Percentiles rank a stretch among this genome's conserved stretches.
These are phyloP conservation scores for Etheostoma spectabile DNA, from an alignment of 2,113 vertebrate genomes.

Conservation along the genomic window DNA sequence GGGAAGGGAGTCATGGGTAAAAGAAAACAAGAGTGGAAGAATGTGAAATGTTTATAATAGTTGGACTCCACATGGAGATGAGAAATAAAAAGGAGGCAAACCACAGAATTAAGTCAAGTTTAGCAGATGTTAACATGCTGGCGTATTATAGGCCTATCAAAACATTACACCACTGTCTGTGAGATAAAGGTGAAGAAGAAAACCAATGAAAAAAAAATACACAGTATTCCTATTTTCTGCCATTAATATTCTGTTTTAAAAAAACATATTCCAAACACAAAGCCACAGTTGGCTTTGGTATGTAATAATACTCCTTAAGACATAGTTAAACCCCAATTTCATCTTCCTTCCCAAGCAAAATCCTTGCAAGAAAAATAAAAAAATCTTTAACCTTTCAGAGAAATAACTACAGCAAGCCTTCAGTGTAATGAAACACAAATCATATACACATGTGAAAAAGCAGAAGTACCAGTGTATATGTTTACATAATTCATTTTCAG, in stretches of 20 bases:
- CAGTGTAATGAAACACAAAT: not conserved
- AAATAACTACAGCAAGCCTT: not conserved
- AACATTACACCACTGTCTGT: constrained; percentile 28
- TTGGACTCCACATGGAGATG: constrained; percentile 49
- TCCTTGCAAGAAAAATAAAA: not conserved
- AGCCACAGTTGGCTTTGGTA: not conserved
- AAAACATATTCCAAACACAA: not conserved
- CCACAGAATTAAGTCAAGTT: constrained; percentile 26
- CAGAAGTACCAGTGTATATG: not conserved
- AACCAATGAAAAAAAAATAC: not conserved
- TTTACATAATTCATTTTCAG: constrained; percentile 7
- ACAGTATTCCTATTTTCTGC: not conserved
- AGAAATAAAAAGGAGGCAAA: constrained; percentile 35
- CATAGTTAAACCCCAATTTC: not conserved
- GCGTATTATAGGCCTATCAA: constrained; percentile 36
- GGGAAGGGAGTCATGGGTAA: constrained; percentile 8
- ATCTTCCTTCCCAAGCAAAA: not conserved
- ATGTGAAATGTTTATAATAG: constrained; percentile 63
- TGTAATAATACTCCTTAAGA: not conserved
- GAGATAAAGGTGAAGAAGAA: not conserved
- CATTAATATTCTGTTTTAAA: not conserved
- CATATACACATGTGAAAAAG: not conserved
- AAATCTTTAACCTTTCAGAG: not conserved
- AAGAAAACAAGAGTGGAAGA: constrained; percentile 25
- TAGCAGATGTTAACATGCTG: constrained; percentile 33